phyloP scores from a whole-genome alignment of 2,888 invertebrate species.

The Strigamia transsilvanica region DNA sequence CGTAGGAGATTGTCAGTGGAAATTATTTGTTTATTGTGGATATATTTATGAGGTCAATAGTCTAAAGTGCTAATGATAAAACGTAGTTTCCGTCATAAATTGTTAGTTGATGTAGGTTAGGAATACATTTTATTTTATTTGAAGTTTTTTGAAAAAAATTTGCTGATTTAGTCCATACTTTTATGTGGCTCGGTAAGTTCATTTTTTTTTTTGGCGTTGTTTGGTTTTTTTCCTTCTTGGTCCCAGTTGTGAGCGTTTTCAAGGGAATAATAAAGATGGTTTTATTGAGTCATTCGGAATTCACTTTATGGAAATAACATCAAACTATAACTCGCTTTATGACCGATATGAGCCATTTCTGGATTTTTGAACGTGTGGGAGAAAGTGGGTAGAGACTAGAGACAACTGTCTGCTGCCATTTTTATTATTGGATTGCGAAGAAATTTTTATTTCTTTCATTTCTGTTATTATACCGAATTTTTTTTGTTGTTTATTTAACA shows the following conservation, averaged over 20 bases:
- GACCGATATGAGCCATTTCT: slow-evolving; percentile 15
- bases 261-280: slow-evolving; percentile 7
- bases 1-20: no score
- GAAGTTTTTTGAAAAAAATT: no score
- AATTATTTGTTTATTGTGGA: background rate
- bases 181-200: no score
- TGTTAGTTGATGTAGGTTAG: no score
- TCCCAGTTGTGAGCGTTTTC: slow-evolving; percentile 4
- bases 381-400: background rate
- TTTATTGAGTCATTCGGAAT: slow-evolving; percentile 20
- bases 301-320: slow-evolving; percentile 20
- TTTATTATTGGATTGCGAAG: background rate
- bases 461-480: background rate
- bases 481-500: background rate
- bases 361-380: slow-evolving; percentile 19
- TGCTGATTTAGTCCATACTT: background rate
- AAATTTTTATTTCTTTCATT: background rate
- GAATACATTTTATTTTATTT: no score
- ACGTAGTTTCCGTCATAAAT: no score
- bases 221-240: background rate
- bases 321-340: slow-evolving; percentile 20
- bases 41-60: background rate
- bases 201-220: background rate
- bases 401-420: background rate
- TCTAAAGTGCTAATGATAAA: background rate